Evolutionary conservation across 1,140 invertebrate genomes (phyloP).

Genomic region (Aphelenchoides besseyi): DNA sequence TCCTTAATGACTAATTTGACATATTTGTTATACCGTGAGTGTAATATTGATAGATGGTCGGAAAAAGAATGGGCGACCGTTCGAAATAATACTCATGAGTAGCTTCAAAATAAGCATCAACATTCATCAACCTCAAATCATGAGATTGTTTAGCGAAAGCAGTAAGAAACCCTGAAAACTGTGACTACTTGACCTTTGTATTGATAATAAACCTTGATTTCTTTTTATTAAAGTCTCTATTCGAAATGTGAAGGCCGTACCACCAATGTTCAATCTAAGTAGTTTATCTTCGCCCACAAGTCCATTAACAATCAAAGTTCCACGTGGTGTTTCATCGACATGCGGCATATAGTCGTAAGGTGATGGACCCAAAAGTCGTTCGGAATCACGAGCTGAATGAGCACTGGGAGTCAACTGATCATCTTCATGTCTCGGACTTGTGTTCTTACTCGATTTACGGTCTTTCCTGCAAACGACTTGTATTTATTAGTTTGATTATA

Average conservation of each 20-base stretch:
- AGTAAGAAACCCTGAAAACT: constrained; percentile 34
- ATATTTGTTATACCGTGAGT: constrained; percentile 48
- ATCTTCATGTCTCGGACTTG: not conserved
- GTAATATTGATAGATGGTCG: constrained; percentile 54
- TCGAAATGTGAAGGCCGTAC: constrained; percentile 45
- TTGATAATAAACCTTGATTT: constrained; percentile 22
- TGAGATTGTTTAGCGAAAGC: constrained; percentile 29
- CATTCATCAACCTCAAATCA: constrained; percentile 27
- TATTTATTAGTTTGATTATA: not conserved
- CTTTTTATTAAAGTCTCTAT: constrained; percentile 38
- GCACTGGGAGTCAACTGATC: constrained; percentile 11
- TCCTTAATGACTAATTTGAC: too few species aligned
- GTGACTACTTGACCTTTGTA: not conserved
- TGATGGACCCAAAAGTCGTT: not conserved
- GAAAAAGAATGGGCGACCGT: constrained; percentile 41
- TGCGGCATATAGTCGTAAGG: constrained; percentile 20
- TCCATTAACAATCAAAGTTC: constrained; percentile 21
- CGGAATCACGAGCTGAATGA: not conserved
- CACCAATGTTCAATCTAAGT: constrained; percentile 48
- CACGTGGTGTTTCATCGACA: constrained; percentile 28
- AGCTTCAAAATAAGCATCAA: constrained; percentile 42
- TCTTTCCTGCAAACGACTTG: not conserved
- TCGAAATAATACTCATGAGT: constrained; percentile 54
- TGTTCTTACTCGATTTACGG: not conserved
- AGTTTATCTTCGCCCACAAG: constrained; percentile 30